phyloP scores from a whole-genome alignment of 2,113 vertebrate genomes.

The Edolisoma coerulescens region DNA sequence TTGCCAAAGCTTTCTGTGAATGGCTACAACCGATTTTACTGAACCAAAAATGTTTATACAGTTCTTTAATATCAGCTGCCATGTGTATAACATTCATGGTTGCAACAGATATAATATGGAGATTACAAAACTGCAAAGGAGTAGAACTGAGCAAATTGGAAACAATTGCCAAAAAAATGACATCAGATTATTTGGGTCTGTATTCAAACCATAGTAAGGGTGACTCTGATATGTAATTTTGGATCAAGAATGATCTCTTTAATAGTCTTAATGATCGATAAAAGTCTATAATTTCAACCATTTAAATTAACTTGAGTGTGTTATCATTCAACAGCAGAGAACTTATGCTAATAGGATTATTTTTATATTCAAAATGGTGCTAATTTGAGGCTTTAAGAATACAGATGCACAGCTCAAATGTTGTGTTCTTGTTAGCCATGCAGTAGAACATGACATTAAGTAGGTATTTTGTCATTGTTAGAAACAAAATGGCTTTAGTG shows the following conservation, averaged over 20 bases:
- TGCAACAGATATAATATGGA: neutral
- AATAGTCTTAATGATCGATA: neutral
- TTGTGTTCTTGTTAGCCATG: slow-evolving; percentile 2
- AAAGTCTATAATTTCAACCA: slow-evolving; percentile 18
- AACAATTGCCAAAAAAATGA: neutral
- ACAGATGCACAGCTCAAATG: neutral
- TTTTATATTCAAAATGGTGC: slow-evolving; percentile 49
- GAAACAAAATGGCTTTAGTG: slow-evolving; percentile 10
- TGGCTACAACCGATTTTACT: neutral
- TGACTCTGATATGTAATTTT: neutral
- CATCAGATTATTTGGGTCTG: neutral
- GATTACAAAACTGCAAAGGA: neutral
- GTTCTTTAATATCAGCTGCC: neutral
- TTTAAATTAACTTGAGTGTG: slow-evolving; percentile 3
- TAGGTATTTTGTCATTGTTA: slow-evolving; percentile 37
- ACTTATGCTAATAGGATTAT: slow-evolving; percentile 40
- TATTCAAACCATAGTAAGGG: neutral
- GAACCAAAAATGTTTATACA: neutral
- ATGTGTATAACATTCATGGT: neutral
- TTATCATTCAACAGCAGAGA: slow-evolving; percentile 23
- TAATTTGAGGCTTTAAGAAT: slow-evolving; percentile 48
- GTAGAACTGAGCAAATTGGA: neutral
- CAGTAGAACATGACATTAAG: slow-evolving; percentile 7
- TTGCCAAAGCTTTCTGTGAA: neutral
- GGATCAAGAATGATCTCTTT: neutral